Evolutionary conservation across 2,888 invertebrate genomes (phyloP).

Genomic region (Machimus rusticus): DNA sequence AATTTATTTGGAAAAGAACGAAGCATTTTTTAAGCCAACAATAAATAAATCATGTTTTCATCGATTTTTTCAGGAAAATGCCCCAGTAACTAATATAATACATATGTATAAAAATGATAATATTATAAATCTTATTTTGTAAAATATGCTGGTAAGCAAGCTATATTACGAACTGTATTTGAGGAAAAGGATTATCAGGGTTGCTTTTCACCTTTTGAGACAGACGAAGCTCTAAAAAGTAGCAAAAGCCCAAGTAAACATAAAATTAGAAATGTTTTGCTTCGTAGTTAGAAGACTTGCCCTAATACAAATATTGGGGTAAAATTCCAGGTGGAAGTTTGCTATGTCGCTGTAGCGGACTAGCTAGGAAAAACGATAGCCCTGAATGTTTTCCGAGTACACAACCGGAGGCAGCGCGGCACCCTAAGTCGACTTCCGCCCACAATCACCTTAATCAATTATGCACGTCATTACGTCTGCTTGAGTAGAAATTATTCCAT

Average conservation of each 20-base stretch:
- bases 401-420: background rate
- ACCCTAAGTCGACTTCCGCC: background rate
- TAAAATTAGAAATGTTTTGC: background rate
- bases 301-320: background rate
- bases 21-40: no score
- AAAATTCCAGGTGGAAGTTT: background rate
- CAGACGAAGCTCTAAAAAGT: background rate
- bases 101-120: no score
- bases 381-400: background rate
- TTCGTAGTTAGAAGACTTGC: background rate
- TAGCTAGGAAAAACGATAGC: background rate
- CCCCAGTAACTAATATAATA: no score
- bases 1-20: no score
- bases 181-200: no score
- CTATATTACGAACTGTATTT: no score
- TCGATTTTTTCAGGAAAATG: no score
- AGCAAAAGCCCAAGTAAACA: background rate
- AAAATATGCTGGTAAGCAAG: no score
- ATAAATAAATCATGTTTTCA: no score
- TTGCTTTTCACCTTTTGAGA: no score
- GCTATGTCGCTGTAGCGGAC: background rate
- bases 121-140: no score
- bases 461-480: background rate
- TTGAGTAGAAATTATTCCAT: background rate
- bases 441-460: background rate